These are phyloP conservation scores for Bothrops jararaca DNA, from an alignment of 2,113 vertebrate species.

Conservation along the genomic window DNA sequence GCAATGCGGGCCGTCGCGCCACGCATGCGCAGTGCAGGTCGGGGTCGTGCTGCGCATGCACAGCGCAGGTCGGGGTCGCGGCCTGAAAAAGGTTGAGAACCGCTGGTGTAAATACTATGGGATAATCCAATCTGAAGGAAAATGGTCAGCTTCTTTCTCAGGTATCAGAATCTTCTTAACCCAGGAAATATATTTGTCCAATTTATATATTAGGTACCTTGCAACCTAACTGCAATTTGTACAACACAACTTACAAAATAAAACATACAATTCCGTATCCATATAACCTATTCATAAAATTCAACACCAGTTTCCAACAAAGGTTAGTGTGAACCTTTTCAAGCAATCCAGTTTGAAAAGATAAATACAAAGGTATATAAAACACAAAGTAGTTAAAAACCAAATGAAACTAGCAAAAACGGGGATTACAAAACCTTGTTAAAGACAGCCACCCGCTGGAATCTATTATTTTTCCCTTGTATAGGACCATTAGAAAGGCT, in stretches of 20 bases:
- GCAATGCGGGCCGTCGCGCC: no score
- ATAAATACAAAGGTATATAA: not conserved
- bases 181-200: not conserved
- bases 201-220: not conserved
- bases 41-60: no score
- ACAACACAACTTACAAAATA: not conserved
- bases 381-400: not conserved
- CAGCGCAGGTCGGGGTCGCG: no score
- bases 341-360: not conserved
- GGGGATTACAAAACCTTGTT: not conserved
- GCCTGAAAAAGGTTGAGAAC: no score
- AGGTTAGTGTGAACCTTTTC: not conserved
- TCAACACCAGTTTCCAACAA: not conserved
- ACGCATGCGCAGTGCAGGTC: no score
- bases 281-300: not conserved
- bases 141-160: not conserved
- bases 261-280: not conserved
- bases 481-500: not conserved
- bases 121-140: not conserved
- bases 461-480: not conserved
- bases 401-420: not conserved
- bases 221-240: not conserved
- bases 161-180: not conserved
- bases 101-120: not conserved
- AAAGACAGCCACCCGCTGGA: not conserved